phyloP scores from a whole-genome alignment of 2,113 vertebrate species.

The Lophochroa leadbeateri region DNA sequence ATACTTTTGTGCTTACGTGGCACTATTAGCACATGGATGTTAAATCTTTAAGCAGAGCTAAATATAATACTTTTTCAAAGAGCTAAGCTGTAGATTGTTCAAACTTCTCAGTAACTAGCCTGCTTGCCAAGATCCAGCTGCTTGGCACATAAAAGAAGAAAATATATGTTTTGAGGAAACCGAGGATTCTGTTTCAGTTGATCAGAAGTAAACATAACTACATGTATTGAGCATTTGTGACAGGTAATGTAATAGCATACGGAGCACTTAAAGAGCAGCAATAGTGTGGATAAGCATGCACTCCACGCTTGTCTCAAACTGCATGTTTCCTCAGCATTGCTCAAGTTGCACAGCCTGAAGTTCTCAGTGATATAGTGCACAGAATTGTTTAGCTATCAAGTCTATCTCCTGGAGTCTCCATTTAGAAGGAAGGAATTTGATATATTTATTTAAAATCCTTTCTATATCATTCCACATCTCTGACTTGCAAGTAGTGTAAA shows the following conservation, averaged over 20 bases:
- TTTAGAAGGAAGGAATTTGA: slow-evolving; percentile 25
- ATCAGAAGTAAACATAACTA: not conserved
- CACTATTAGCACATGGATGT: not conserved
- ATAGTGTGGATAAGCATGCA: not conserved
- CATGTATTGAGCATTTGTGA: not conserved
- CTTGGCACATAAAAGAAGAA: not conserved
- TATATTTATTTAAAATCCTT: not conserved
- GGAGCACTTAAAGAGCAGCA: not conserved
- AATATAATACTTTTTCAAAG: not conserved
- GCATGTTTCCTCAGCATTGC: not conserved
- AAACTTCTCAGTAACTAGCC: not conserved
- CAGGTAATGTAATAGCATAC: not conserved
- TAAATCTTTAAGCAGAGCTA: not conserved
- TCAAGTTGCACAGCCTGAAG: not conserved
- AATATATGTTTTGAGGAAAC: not conserved
- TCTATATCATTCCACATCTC: not conserved
- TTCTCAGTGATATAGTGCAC: not conserved
- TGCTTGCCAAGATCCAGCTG: not conserved
- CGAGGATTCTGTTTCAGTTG: not conserved
- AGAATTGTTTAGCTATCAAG: not conserved
- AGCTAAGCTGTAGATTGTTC: not conserved
- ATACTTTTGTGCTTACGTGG: not conserved
- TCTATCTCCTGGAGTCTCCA: not conserved
- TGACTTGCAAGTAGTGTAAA: not conserved
- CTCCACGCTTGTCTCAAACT: not conserved